A percentile compares a stretch with the other conserved stretches of the same genome.
Evolutionary conservation across 2,113 vertebrate genomes (phyloP).

Genomic region (Vicugna pacos): DNA sequence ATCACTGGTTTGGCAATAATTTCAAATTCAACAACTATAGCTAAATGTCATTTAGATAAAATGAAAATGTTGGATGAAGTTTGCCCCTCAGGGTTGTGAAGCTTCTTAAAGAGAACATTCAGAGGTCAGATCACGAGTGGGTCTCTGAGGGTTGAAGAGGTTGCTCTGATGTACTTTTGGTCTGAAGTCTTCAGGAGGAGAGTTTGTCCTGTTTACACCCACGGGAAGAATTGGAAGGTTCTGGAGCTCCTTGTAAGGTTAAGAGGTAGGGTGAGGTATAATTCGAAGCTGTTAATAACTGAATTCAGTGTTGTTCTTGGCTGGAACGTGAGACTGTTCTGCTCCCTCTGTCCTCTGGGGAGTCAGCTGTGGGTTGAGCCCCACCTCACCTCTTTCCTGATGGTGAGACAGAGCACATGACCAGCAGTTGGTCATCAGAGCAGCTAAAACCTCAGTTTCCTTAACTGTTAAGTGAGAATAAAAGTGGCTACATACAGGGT

Average conservation of each 20-base stretch:
- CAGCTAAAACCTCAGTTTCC: background rate
- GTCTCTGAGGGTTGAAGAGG: background rate
- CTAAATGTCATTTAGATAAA: background rate
- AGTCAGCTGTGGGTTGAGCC: background rate
- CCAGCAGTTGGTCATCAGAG: background rate
- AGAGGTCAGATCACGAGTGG: background rate
- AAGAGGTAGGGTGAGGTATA: background rate
- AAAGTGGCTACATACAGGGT: background rate
- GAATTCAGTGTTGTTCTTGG: background rate
- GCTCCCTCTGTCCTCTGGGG: background rate
- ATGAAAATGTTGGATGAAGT: background rate
- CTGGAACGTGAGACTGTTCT: background rate
- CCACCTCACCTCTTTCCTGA: background rate
- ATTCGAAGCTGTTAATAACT: background rate
- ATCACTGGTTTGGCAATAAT: background rate
- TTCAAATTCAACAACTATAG: background rate
- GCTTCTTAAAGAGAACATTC: background rate
- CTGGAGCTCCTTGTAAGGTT: background rate
- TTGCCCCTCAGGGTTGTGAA: background rate
- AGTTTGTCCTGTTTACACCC: background rate
- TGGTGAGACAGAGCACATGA: background rate
- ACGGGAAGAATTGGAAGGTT: background rate
- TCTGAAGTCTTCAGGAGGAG: background rate
- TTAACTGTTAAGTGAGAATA: background rate
- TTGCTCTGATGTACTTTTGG: background rate